A percentile compares a stretch with the other conserved stretches of the same genome.
phyloP scores from a whole-genome alignment of 64 coral and sea anemone genomes.

The Catalaphyllia jardinei region DNA sequence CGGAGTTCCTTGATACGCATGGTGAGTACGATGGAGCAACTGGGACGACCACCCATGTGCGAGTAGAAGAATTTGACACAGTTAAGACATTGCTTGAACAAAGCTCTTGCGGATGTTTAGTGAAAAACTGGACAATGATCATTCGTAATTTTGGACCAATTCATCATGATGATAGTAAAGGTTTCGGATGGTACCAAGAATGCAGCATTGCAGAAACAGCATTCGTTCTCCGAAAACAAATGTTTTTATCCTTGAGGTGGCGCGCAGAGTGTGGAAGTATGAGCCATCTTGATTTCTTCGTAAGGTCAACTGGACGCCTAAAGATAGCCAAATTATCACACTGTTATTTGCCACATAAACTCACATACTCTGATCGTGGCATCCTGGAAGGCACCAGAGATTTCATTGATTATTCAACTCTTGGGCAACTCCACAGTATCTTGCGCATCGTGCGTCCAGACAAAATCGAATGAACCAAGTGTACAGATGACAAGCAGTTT shows the following conservation, averaged over 20 bases:
- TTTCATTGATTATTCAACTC: conserved; percentile 47
- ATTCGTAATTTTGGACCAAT: conserved; percentile 55
- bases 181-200: not conserved
- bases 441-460: conserved; percentile 34
- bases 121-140: conserved; percentile 50
- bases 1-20: conserved; percentile 37
- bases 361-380: conserved; percentile 36
- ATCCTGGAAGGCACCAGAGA: not conserved
- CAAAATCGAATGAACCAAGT: conserved; percentile 65
- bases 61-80: not conserved
- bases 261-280: conserved; percentile 48
- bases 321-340: conserved; percentile 65
- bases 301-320: conserved; percentile 50
- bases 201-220: conserved; percentile 48
- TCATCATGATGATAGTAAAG: conserved; percentile 9
- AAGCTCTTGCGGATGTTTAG: conserved; percentile 39
- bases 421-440: conserved; percentile 56
- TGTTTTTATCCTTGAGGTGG: conserved; percentile 34
- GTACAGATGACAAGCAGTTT: conserved; percentile 21
- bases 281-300: conserved; percentile 46
- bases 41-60: not conserved
- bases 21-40: conserved; percentile 50
- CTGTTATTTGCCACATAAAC: not conserved
- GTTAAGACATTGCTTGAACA: conserved; percentile 6
- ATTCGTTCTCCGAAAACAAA: conserved; percentile 45